Base-by-base conservation (phyloP, 2,888 invertebrate species). In the Lithodes maja region DNA sequence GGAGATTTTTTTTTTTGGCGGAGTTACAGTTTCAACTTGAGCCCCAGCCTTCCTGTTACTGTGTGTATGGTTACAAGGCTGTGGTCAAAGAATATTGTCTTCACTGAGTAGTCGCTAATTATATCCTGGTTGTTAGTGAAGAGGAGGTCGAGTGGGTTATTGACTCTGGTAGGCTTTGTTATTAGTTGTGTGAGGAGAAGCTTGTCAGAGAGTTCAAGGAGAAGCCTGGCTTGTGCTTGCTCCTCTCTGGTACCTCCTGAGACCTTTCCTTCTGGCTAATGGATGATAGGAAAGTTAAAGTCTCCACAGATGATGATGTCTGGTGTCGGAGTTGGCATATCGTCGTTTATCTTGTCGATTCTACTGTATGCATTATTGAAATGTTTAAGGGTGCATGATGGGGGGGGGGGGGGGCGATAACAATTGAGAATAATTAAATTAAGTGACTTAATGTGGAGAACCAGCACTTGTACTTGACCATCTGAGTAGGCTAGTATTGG, bases 91-190 rank as follows among this genome's bases (percentile, higher is more conserved):
- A n/a, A n/a, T n/a, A n/a, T n/a, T n/a, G n/a, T n/a, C n/a, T n/a
- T 77, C 77, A 77, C 33, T 3, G 9, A 2, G 12, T 77, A 49
- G 49, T 49, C 49, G 12, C 49, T n/a, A 33, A 77, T 17, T 2
- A 77, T 17, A 49, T 77, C 77, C n/a, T 12, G 77, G 49, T 49
- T 77, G 77, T n/a, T n/a, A n/a, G n/a, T n/a, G n/a, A n/a, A n/a
- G n/a, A n/a, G n/a, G n/a, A n/a, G n/a, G n/a, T n/a, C n/a, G n/a
- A n/a, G n/a, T n/a, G n/a, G n/a, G n/a, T n/a, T n/a, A n/a, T n/a
- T n/a, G n/a, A n/a, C n/a, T 77, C 77, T 77, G 17, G 77, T 77
- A 3, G 77, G 49, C 49, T 49, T 49, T 49, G n/a, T n/a, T 33
- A 77, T 77, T 3, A 33, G 5, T 12, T 77, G 77, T 1, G 9